These are phyloP conservation scores for Anser cygnoides DNA, from an alignment of 2,113 vertebrate genomes.

Conservation along the genomic window DNA sequence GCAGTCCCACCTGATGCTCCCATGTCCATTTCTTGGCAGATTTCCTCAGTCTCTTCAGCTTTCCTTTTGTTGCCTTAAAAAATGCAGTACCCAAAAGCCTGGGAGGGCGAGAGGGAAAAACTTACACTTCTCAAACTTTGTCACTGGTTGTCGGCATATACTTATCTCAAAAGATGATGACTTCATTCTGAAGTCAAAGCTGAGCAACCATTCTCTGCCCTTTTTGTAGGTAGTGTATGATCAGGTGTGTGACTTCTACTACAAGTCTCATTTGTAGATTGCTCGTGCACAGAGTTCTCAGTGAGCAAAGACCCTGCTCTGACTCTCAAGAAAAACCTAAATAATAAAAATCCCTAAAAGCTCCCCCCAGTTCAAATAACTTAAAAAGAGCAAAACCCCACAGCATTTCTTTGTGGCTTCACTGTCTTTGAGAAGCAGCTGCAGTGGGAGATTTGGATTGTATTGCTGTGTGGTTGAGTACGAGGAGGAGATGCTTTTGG, in stretches of 20 bases:
- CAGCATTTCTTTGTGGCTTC: background rate
- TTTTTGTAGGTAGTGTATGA: background rate
- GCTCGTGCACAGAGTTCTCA: background rate
- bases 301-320: background rate
- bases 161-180: background rate
- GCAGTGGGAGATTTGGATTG: background rate
- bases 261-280: background rate
- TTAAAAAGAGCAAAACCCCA: background rate
- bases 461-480: background rate
- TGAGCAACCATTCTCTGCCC: background rate
- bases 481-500: background rate
- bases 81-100: background rate
- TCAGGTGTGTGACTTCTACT: background rate
- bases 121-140: background rate
- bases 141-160: rapidly evolving
- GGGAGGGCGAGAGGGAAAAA: too few relatives aligned
- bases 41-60: background rate
- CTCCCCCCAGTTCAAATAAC: background rate
- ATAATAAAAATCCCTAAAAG: background rate
- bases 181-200: background rate
- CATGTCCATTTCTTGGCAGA: background rate
- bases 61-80: background rate
- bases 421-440: background rate
- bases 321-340: background rate
- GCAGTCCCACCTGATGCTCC: background rate